These are phyloP conservation scores for Lethenteron reissneri DNA, from an alignment of 2,113 vertebrate species.

Conservation along the genomic window DNA sequence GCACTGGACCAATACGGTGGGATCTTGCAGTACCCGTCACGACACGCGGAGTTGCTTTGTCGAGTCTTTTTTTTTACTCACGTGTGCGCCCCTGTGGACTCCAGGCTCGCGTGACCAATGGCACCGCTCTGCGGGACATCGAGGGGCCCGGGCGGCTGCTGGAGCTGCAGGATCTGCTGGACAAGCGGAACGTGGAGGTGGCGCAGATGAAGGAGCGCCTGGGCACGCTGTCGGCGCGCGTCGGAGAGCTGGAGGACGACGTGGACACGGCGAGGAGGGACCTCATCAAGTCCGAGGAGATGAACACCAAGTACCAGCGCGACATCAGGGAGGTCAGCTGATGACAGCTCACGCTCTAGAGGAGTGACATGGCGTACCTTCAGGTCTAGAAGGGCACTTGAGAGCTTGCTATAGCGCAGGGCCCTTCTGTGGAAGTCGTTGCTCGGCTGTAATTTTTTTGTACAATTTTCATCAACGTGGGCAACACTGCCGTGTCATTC, in stretches of 20 bases:
- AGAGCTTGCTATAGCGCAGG: no score
- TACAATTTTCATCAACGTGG: no score
- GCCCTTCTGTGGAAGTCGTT: no score
- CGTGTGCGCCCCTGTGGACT: no score
- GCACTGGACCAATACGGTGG: no score
- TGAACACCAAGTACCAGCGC: slow-evolving; percentile 92
- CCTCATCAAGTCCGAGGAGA: slow-evolving; percentile 90
- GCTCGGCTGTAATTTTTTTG: no score
- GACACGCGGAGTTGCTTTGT: no score
- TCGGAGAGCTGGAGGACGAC: slow-evolving; percentile 90
- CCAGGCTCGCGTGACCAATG: slow-evolving; percentile 27
- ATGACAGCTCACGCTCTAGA: neutral
- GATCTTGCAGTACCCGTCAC: no score
- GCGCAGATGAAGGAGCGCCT: slow-evolving; percentile 96
- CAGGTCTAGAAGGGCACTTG: no score
- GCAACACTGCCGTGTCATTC: no score
- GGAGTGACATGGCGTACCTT: no score
- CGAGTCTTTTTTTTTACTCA: no score
- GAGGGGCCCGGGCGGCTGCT: slow-evolving; percentile 45
- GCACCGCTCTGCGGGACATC: slow-evolving; percentile 31
- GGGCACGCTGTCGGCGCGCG: slow-evolving; percentile 61
- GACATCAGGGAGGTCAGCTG: slow-evolving; percentile 79
- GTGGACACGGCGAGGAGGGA: slow-evolving; percentile 87
- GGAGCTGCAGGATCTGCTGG: slow-evolving; percentile 84
- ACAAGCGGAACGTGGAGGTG: slow-evolving; percentile 97